Conservation (phyloP, 2,888 invertebrate genomes). For the Panzeria rudis region DNA sequence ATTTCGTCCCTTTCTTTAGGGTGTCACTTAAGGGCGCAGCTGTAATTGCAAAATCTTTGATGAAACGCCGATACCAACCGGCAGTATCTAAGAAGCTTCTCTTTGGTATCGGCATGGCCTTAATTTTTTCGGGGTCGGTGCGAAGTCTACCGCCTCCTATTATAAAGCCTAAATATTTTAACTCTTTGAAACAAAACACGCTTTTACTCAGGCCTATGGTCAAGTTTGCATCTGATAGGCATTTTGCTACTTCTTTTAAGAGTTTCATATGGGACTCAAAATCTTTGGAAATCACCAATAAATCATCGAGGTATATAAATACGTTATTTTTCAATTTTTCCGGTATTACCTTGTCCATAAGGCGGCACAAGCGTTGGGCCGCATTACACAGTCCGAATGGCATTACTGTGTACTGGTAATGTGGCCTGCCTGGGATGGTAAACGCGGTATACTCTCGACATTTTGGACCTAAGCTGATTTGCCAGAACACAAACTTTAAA, state of each 20-base stretch:
- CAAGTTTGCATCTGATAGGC: background rate
- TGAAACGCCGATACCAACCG: too few relatives aligned
- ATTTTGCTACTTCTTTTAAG: background rate
- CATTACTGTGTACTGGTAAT: background rate
- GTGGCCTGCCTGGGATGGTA: too few relatives aligned
- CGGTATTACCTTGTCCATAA: slow-evolving; percentile 10
- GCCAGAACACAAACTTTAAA: background rate
- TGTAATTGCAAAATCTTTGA: too few relatives aligned
- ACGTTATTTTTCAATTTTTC: background rate
- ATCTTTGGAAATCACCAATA: background rate
- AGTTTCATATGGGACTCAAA: background rate
- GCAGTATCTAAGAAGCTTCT: too few relatives aligned
- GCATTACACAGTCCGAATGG: slow-evolving; percentile 9
- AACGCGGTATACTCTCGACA: background rate
- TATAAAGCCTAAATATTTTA: too few relatives aligned
- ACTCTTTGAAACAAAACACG: too few relatives aligned
- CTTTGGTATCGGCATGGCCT: too few relatives aligned
- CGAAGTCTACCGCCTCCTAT: too few relatives aligned
- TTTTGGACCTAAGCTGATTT: background rate
- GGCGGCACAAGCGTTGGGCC: background rate
- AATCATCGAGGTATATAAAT: background rate
- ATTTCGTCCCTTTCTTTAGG: too few relatives aligned
- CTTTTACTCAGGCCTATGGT: too few relatives aligned
- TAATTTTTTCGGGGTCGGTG: too few relatives aligned
- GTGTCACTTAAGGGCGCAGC: too few relatives aligned